These are phyloP conservation scores for Pogonomyrmex californicus DNA, from an alignment of 1,140 invertebrate genomes.

Conservation along the genomic window DNA sequence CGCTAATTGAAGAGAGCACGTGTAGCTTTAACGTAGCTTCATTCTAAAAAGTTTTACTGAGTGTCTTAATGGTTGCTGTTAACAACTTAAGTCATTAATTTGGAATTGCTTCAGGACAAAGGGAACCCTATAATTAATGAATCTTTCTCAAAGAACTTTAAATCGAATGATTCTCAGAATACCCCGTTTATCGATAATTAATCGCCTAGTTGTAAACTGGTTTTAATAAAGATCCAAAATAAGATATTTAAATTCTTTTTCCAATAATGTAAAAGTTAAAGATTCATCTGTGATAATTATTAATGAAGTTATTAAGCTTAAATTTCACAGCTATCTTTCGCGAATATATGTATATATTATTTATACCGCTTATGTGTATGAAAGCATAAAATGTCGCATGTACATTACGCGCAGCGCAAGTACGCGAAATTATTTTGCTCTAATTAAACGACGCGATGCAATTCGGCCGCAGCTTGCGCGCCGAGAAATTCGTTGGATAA, in stretches of 20 bases:
- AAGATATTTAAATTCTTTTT: neutral
- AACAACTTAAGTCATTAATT: slow-evolving; percentile 62
- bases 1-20: neutral
- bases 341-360: neutral
- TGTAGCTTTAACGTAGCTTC: neutral
- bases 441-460: slow-evolving; percentile 47
- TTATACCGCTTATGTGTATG: neutral
- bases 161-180: slow-evolving; percentile 26
- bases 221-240: slow-evolving; percentile 27
- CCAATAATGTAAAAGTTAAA: neutral
- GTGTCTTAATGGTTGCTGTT: neutral
- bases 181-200: slow-evolving; percentile 28
- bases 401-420: neutral
- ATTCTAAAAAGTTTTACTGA: slow-evolving; percentile 6
- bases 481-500: slow-evolving; percentile 43
- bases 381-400: neutral
- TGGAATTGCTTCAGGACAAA: slow-evolving; percentile 52
- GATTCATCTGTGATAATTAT: slow-evolving; percentile 8
- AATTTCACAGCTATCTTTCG: neutral
- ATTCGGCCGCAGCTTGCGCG: slow-evolving; percentile 44
- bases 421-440: slow-evolving; percentile 50
- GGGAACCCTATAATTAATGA: slow-evolving; percentile 63
- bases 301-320: neutral
- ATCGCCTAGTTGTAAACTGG: neutral
- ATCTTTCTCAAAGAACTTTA: slow-evolving; percentile 34